Evolutionary conservation across 2,797 vertebrate genomes (phyloP).

Genomic region (Pteropus rufus): DNA sequence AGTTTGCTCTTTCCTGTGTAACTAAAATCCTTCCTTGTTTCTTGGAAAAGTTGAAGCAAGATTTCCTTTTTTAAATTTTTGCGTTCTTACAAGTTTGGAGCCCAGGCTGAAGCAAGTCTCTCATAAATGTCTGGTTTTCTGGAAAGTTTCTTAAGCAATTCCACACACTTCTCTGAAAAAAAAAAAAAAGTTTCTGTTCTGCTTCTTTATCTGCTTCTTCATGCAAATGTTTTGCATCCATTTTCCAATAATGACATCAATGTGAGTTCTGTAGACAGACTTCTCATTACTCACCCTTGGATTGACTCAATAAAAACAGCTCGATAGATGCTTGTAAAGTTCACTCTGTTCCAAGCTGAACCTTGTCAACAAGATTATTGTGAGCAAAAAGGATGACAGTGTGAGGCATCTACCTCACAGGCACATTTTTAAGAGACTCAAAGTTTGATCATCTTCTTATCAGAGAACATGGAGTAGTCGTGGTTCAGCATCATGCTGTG

Average conservation of each 20-base stretch:
- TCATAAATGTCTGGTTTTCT: slow-evolving; percentile 93
- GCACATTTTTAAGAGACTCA: slow-evolving; percentile 98
- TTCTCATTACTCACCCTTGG: slow-evolving; percentile 92
- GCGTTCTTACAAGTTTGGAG: slow-evolving; percentile 95
- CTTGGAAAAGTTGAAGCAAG: slow-evolving; percentile 93
- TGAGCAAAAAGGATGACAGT: slow-evolving; percentile 91
- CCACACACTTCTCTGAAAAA: slow-evolving; percentile 92
- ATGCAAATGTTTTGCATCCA: slow-evolving; percentile 92
- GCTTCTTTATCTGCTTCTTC: slow-evolving; percentile 86
- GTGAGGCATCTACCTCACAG: slow-evolving; percentile 94
- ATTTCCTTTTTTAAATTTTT: slow-evolving; percentile 98
- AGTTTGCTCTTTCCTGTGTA: slow-evolving; percentile 91
- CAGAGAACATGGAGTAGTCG: slow-evolving; percentile 93
- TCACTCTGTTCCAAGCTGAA: slow-evolving; percentile 94
- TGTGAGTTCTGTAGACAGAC: slow-evolving; percentile 94
- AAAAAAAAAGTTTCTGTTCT: slow-evolving; percentile 86
- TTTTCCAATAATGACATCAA: slow-evolving; percentile 95
- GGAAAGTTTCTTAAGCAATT: slow-evolving; percentile 91
- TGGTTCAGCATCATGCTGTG: slow-evolving; percentile 94
- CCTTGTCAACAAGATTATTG: slow-evolving; percentile 95
- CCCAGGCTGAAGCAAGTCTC: slow-evolving; percentile 91
- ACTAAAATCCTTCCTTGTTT: slow-evolving; percentile 95
- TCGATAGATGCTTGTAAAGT: slow-evolving; percentile 94
- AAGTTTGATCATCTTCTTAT: slow-evolving; percentile 97
- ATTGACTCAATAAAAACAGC: slow-evolving; percentile 92